Evolutionary conservation across 2,797 vertebrate species (phyloP).

Genomic region (Nannoperca obscura): DNA sequence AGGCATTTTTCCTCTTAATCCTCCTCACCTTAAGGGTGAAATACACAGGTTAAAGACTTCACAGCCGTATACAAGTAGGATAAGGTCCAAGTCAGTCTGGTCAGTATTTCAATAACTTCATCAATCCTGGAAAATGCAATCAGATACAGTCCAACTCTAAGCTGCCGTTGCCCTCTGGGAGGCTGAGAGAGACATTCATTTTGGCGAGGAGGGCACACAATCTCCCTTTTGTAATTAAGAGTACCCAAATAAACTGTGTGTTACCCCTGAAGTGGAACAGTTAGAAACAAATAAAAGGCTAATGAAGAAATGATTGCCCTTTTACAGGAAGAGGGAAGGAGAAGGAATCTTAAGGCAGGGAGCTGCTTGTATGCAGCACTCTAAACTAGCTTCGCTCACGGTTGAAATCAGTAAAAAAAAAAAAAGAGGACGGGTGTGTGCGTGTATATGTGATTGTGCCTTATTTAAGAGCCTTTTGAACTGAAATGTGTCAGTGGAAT

Average conservation of each 20-base stretch:
- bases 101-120: constrained; percentile 85
- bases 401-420: constrained; percentile 41
- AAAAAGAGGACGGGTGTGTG: constrained; percentile 35
- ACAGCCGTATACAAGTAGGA: constrained; percentile 71
- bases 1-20: constrained; percentile 76
- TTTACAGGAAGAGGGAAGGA: constrained; percentile 68
- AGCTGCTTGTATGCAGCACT: constrained; percentile 48
- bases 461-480: constrained; percentile 12
- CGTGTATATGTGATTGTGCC: background rate
- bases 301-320: constrained; percentile 90
- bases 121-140: constrained; percentile 85
- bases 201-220: constrained; percentile 74
- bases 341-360: constrained; percentile 57
- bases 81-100: constrained; percentile 76
- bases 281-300: constrained; percentile 87
- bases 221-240: constrained; percentile 90
- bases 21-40: constrained; percentile 71
- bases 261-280: constrained; percentile 86
- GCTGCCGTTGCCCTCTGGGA: constrained; percentile 84
- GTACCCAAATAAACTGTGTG: constrained; percentile 88
- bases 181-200: constrained; percentile 77
- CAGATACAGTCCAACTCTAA: constrained; percentile 81
- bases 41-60: constrained; percentile 84
- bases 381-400: constrained; percentile 21
- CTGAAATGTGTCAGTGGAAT: background rate